phyloP scores from a whole-genome alignment of 2,888 invertebrate species.

The Calameuta pallipes region DNA sequence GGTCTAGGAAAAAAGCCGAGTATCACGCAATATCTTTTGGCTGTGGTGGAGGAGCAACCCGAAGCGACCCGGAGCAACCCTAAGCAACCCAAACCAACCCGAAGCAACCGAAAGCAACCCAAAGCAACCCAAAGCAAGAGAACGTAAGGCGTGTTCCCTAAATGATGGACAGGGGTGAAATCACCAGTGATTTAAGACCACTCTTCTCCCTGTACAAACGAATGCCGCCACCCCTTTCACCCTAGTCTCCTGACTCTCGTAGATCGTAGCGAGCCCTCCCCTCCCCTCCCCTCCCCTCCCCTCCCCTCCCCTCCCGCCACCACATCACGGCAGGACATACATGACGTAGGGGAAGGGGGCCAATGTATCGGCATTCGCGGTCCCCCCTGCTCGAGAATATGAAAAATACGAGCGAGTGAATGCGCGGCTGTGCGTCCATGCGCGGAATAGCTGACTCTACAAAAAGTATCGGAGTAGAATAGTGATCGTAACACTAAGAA shows the following conservation, averaged over 20 bases:
- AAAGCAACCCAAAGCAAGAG: too few species aligned
- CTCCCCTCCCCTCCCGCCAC: background rate
- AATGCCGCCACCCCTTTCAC: background rate
- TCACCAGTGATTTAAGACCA: constrained; percentile 3
- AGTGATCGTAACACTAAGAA: constrained; percentile 16
- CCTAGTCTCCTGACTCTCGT: too few species aligned
- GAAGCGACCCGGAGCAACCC: too few species aligned
- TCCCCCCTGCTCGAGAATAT: background rate
- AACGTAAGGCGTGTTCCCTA: background rate
- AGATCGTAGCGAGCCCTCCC: background rate
- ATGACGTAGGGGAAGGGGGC: too few species aligned
- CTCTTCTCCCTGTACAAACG: background rate
- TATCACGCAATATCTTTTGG: background rate
- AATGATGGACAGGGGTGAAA: constrained; percentile 7
- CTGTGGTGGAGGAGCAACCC: background rate
- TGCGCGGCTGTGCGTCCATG: constrained; percentile 2
- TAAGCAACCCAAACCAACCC: too few species aligned
- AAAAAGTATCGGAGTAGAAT: constrained; percentile 9
- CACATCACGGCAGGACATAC: background rate
- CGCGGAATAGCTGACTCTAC: constrained; percentile 4
- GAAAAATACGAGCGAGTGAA: background rate
- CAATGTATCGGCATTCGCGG: background rate
- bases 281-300: background rate
- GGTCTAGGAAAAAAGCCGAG: constrained; percentile 1
- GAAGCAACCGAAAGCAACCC: too few species aligned